phyloP scores from a whole-genome alignment of 2,797 vertebrate genomes.

The Sebastes aleutianus region DNA sequence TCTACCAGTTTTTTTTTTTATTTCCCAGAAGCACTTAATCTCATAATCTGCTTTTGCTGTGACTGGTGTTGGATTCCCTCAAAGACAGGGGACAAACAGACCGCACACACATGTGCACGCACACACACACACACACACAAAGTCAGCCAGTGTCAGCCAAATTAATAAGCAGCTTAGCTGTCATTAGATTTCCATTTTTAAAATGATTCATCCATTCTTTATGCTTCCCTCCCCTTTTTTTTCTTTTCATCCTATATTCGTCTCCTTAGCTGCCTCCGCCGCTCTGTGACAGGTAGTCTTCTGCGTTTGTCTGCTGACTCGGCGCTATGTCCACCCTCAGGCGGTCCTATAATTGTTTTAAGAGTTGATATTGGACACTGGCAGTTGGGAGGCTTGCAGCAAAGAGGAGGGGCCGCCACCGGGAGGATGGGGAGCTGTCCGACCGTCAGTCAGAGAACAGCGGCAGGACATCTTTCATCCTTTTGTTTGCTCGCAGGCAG shows the following conservation, averaged over 20 bases:
- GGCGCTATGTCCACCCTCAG: constrained; percentile 44
- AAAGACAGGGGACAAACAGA: constrained; percentile 48
- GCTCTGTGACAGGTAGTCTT: constrained; percentile 56
- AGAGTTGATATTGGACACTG: constrained; percentile 64
- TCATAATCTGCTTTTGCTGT: constrained; percentile 79
- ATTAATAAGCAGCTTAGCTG: constrained; percentile 74
- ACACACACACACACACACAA: constrained; percentile 9
- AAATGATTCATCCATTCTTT: constrained; percentile 57
- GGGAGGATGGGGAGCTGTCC: constrained; percentile 48
- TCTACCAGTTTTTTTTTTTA: constrained; percentile 39
- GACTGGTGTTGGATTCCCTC: constrained; percentile 64
- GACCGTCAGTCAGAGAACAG: constrained; percentile 50
- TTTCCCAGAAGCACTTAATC: constrained; percentile 74
- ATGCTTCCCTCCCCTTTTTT: background rate
- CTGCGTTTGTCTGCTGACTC: constrained; percentile 67
- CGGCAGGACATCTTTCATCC: constrained; percentile 69
- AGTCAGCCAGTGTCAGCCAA: constrained; percentile 51
- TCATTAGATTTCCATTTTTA: constrained; percentile 75
- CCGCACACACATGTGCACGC: background rate
- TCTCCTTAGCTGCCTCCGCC: background rate
- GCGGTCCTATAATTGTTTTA: constrained; percentile 73
- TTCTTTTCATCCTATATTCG: background rate
- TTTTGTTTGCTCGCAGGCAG: constrained; percentile 63
- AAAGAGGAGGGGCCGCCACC: constrained; percentile 20
- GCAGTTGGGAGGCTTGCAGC: constrained; percentile 20